Evolutionary conservation across 2,797 vertebrate genomes (phyloP).

Genomic region (Uromys caudimaculatus): DNA sequence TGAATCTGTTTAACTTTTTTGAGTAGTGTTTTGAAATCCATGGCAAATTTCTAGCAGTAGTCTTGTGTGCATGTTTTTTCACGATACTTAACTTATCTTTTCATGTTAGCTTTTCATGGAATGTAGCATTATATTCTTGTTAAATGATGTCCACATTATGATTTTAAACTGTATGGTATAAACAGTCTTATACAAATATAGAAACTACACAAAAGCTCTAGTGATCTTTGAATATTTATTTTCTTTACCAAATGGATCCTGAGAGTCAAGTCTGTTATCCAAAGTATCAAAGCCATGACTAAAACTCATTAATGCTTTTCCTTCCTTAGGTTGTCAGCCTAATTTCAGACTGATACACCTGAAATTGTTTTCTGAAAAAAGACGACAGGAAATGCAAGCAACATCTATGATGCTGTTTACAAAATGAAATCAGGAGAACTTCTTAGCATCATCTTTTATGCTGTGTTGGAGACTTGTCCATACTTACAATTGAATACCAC

Average conservation of each 20-base stretch:
- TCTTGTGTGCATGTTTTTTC: background rate
- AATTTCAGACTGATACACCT: conserved; percentile 48
- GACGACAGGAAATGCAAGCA: conserved; percentile 17
- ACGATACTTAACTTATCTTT: background rate
- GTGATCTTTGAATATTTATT: background rate
- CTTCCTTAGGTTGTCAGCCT: conserved; percentile 33
- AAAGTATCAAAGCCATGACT: conserved; percentile 60
- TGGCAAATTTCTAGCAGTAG: background rate
- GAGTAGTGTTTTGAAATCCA: background rate
- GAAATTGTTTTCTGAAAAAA: conserved; percentile 58
- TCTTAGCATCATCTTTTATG: conserved; percentile 66
- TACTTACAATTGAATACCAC: conserved; percentile 75
- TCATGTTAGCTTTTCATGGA: background rate
- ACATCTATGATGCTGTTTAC: conserved; percentile 32
- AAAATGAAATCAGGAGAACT: conserved; percentile 75
- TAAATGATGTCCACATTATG: background rate
- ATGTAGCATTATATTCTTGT: background rate
- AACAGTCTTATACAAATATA: background rate
- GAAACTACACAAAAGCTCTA: background rate
- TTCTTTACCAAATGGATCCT: background rate
- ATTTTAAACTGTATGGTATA: background rate
- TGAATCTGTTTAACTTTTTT: conserved; percentile 16
- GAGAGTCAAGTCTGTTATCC: background rate
- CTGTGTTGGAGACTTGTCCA: conserved; percentile 60
- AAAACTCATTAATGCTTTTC: background rate